phyloP scores from a whole-genome alignment of 2,797 vertebrate genomes.

The Neostethus bicornis region DNA sequence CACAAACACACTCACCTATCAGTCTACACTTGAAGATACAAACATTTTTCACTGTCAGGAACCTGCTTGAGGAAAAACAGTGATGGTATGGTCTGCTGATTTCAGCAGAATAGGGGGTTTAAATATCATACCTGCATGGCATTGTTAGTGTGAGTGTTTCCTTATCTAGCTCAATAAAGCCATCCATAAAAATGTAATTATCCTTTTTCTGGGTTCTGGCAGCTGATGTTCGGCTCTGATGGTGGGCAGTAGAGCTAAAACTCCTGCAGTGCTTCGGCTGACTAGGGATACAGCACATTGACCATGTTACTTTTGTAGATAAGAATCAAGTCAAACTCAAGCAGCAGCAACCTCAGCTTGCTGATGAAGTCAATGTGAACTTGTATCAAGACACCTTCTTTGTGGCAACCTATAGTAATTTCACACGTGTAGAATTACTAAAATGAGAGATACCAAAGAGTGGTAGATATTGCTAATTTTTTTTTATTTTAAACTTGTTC shows the following conservation, averaged over 20 bases:
- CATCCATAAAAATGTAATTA: conserved; percentile 67
- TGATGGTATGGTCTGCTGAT: conserved; percentile 76
- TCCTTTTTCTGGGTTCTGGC: conserved; percentile 48
- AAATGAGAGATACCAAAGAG: too few relatives aligned
- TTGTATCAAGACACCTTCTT: conserved; percentile 10
- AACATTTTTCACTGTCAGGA: conserved; percentile 84
- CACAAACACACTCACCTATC: conserved; percentile 33
- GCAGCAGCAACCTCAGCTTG: conserved; percentile 34
- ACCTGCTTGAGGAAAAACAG: conserved; percentile 73
- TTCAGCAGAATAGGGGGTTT: conserved; percentile 77
- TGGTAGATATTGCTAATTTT: too few relatives aligned
- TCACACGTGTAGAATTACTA: background rate
- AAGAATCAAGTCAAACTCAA: conserved; percentile 42
- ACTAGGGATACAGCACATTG: conserved; percentile 39
- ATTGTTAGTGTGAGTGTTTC: conserved; percentile 58
- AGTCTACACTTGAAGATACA: conserved; percentile 60
- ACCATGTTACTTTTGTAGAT: conserved; percentile 45
- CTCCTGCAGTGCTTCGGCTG: conserved; percentile 41
- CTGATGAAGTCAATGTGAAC: conserved; percentile 24
- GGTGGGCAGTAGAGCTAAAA: conserved; percentile 49
- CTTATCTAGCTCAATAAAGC: conserved; percentile 61
- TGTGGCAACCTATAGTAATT: background rate
- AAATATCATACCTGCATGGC: conserved; percentile 67
- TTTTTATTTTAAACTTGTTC: too few relatives aligned
- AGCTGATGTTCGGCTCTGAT: conserved; percentile 45